These are phyloP conservation scores for Crotalus horridus DNA, from an alignment of 2,113 vertebrate genomes.

Conservation along the genomic window DNA sequence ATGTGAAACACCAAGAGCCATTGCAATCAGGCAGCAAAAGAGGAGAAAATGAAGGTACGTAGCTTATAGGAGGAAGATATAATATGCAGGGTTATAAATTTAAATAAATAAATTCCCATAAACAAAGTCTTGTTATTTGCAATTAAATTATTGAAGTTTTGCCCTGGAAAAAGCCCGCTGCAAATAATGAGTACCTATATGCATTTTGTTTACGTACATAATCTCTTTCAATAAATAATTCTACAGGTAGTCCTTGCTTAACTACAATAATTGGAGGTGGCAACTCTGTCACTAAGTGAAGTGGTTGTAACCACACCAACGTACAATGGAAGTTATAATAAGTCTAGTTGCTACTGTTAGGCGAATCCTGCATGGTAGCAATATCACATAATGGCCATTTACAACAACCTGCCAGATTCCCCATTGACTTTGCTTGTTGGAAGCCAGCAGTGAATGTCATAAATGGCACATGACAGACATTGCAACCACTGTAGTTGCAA, in stretches of 20 bases:
- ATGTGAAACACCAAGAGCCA: not conserved
- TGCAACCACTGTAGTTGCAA: not conserved
- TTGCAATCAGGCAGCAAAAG: not conserved
- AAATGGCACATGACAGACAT: not conserved
- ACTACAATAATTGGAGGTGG: not conserved
- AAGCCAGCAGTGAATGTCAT: not conserved
- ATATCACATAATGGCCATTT: not conserved
- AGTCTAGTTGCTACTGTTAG: not conserved
- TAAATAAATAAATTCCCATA: not conserved
- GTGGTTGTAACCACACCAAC: not conserved
- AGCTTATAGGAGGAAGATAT: not conserved
- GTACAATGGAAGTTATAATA: not conserved
- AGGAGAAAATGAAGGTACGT: not conserved
- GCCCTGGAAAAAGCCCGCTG: not conserved
- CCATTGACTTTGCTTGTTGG: not conserved
- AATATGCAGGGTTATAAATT: not conserved
- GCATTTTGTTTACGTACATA: not conserved
- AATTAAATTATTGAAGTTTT: not conserved
- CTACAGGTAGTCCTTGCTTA: not conserved
- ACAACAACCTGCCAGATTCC: not conserved
- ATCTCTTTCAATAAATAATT: not conserved
- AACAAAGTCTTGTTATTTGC: not conserved
- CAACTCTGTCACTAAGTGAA: not conserved
- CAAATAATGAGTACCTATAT: not conserved
- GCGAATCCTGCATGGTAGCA: not conserved